Base-by-base conservation (phyloP, 1,140 invertebrate genomes). In the Diabrotica undecimpunctata region DNA sequence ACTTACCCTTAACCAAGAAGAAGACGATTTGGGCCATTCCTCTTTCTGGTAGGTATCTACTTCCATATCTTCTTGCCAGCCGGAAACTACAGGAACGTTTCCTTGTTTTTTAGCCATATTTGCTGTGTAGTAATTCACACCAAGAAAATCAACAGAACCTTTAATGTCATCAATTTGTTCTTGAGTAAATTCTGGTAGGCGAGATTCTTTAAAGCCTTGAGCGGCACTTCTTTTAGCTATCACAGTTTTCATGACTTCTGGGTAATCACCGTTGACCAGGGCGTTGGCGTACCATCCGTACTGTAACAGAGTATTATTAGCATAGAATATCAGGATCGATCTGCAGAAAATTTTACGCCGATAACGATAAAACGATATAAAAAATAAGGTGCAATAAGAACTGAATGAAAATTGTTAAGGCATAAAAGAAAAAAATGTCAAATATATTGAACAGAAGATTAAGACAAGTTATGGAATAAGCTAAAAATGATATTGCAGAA, bases 181-280 rank as follows among this genome's bases (percentile, higher is more conserved):
- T 0, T 75, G 64, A 14, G 83, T 86, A 67, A 89, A 89, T 56
- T 78, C 81, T 0, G 85, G 85, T 14, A 88, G 75, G 14, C 86
- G 80, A 3, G 87, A 88, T 52, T 75, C 74, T 0, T 65, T 64
- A 57, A 80, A 83, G 10, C 84, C 83, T 77, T 89, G 86, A 55
- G 80, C 72, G 38, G 77, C 78, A 72, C 86, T 87, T 25, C 83
- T 81, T 10, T 74, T 70, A 9, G 79, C 79, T 5, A 89, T 78
- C 13, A 80, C 81, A 10, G 83, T 74, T 67, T 83, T 84, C 77
- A 89, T 81, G n/a, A 85, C 76, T 61, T 75, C 66, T 0, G 87
- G 87, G 70, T 87, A 89, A 67, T 88, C 83, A 7, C 87, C 87
- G 5, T 76, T 72, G 64, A 83, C 87, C 60, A 89, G 84, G 6